A percentile compares a stretch with the other conserved stretches of the same genome.
Conservation (phyloP, 2,888 invertebrate species). For the Folsomia manolachei region DNA sequence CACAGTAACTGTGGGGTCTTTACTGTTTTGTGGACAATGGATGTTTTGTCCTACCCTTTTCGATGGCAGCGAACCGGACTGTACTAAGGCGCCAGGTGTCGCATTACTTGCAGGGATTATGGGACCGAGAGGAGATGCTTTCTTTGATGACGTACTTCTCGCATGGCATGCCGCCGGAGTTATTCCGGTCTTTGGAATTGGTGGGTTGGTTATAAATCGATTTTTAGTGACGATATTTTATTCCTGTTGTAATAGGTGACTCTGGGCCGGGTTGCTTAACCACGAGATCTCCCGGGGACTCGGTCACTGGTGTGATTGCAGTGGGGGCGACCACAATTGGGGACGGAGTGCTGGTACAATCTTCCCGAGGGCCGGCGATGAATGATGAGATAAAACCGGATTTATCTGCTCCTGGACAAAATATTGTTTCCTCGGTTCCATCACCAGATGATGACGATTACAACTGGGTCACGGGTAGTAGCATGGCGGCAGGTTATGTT, state of each 20-base stretch:
- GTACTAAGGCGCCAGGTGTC: constrained; percentile 1
- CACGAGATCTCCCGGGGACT: not conserved
- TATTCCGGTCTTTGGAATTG: not conserved
- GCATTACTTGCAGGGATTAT: not conserved
- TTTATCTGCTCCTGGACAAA: not conserved
- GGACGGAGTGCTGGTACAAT: not conserved
- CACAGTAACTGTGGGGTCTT: not conserved
- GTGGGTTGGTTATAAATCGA: not conserved
- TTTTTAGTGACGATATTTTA: no score
- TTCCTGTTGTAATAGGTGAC: not conserved
- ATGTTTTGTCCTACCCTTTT: constrained; percentile 8
- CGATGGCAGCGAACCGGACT: constrained; percentile 1
- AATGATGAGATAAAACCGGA: not conserved
- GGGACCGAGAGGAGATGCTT: not conserved
- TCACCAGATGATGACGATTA: not conserved
- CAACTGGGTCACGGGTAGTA: not conserved
- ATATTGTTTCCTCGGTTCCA: not conserved
- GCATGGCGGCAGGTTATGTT: not conserved
- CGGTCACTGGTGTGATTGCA: not conserved
- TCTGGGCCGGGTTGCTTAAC: not conserved
- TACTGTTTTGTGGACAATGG: constrained; percentile 5
- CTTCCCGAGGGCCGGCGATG: no score
- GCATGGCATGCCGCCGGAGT: not conserved
- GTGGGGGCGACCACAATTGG: not conserved
- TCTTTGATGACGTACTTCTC: not conserved